Evolutionary conservation across 2,113 vertebrate genomes (phyloP).

Genomic region (Crotophaga sulcirostris): DNA sequence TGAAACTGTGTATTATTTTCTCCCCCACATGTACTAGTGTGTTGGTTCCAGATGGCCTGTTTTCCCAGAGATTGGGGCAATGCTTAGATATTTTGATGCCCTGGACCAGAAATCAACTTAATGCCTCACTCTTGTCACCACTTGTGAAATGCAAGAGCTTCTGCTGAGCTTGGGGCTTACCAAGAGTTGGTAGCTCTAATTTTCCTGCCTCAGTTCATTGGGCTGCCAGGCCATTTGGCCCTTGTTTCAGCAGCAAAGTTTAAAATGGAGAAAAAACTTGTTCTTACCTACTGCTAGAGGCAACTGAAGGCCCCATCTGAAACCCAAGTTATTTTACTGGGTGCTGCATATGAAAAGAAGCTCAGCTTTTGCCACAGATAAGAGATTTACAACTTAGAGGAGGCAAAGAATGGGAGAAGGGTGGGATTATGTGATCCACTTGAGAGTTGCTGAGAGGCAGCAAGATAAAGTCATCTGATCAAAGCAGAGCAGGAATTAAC

Average conservation of each 20-base stretch:
- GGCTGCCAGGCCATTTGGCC: neutral
- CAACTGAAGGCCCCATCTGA: neutral
- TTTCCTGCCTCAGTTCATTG: neutral
- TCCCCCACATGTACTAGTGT: fast-evolving
- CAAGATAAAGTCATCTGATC: conserved; percentile 32
- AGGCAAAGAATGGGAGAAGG: conserved; percentile 24
- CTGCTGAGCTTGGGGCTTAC: neutral
- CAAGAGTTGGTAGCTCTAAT: neutral
- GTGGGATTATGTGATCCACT: neutral
- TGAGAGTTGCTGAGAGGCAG: neutral
- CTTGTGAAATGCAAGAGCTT: neutral
- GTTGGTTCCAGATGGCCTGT: neutral
- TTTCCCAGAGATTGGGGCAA: neutral
- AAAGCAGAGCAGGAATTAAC: conserved; percentile 20
- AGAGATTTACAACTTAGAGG: conserved; percentile 26
- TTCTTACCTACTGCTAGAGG: neutral
- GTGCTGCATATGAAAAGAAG: conserved; percentile 21
- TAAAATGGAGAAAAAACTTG: neutral
- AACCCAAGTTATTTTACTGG: neutral
- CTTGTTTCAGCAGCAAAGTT: neutral
- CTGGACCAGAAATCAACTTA: neutral
- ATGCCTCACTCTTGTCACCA: neutral
- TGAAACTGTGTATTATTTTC: neutral
- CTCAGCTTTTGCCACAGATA: neutral
- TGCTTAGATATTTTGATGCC: neutral